Percentiles rank a stretch among this genome's conserved stretches.
Conservation (phyloP, 2,888 invertebrate genomes). For the Polylopha cassiicola region DNA sequence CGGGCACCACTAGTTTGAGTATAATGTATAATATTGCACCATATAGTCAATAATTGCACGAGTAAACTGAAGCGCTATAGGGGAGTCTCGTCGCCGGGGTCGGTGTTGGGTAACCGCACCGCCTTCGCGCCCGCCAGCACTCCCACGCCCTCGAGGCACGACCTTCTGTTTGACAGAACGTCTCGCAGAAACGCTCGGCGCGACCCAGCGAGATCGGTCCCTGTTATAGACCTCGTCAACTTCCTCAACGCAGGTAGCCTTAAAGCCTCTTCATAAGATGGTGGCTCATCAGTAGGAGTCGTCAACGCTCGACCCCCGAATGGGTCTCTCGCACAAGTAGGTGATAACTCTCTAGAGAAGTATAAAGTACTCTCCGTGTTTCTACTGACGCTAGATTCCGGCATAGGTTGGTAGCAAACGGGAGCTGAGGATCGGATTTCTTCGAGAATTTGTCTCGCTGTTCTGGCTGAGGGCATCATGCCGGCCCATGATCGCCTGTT, state of each 20-base stretch:
- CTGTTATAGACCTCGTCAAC: conserved; percentile 78
- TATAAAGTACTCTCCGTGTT: conserved; percentile 53
- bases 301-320: conserved; percentile 76
- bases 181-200: conserved; percentile 70
- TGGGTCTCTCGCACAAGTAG: conserved; percentile 78
- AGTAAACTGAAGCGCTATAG: conserved; percentile 54
- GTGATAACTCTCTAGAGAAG: conserved; percentile 62
- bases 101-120: conserved; percentile 59
- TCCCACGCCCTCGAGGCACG: conserved; percentile 67
- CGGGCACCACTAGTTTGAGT: conserved; percentile 30
- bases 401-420: conserved; percentile 56
- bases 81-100: conserved; percentile 65
- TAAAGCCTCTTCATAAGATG: conserved; percentile 81
- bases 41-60: conserved; percentile 50
- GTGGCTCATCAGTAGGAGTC: conserved; percentile 77
- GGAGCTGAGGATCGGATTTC: conserved; percentile 50
- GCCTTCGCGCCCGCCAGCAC: conserved; percentile 63
- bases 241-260: conserved; percentile 76
- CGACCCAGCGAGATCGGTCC: conserved; percentile 72
- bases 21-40: conserved; percentile 54
- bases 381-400: conserved; percentile 46
- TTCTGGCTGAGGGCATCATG: conserved; percentile 56
- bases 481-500: conserved; percentile 70
- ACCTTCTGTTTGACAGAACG: conserved; percentile 67
- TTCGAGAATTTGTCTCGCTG: conserved; percentile 65